Base-by-base conservation (phyloP, 2,113 vertebrate genomes). In the Xiphophorus hellerii region DNA sequence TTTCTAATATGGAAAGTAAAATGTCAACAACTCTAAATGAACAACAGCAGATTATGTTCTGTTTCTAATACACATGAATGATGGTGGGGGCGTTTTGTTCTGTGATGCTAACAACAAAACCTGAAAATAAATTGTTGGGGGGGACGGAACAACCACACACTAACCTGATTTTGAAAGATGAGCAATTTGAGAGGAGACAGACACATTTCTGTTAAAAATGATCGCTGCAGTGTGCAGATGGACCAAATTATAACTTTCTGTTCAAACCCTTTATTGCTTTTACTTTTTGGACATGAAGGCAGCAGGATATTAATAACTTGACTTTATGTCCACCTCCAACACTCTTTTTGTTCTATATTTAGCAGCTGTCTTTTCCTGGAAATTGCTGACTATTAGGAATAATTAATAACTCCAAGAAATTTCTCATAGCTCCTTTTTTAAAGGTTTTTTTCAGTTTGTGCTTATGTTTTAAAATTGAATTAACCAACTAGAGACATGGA, bases 141-240 rank as follows among this genome's bases (percentile, higher is more conserved):
- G 39, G 6, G 4, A 3, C 5, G 17, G 20, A 48, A 60, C 39
- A 60, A 73, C 67, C 12, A 62, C 29, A 1, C 39, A 62, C 27
- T 27, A 67, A 76, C 27, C 7, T 0, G 42, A 37, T 28, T 29
- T 29, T 62, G 4, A 62, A 5, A 29, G 3, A 29, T 14, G 10
- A 62, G 9, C 61, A 29, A 5, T 15, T 3, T 42, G 28, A 30
- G 4, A 62, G 13, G 11, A 62, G 61, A 29, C 74, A 76, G 61
- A 29, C 71, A 76, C 62, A 73, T 73, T 77, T 64, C 15, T 12
- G 44, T 77, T 25, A 69, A 28, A 62, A 29, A 30, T 62, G 5
- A 74, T 17, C 5, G 20, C 48, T 54, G 48, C 48, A 54, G 48
- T 22, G 2, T 25, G 48, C 17, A 54, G 48, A 54, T 22, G 22